Conservation (phyloP, 2,113 vertebrate genomes). For the Lycaon pictus region DNA sequence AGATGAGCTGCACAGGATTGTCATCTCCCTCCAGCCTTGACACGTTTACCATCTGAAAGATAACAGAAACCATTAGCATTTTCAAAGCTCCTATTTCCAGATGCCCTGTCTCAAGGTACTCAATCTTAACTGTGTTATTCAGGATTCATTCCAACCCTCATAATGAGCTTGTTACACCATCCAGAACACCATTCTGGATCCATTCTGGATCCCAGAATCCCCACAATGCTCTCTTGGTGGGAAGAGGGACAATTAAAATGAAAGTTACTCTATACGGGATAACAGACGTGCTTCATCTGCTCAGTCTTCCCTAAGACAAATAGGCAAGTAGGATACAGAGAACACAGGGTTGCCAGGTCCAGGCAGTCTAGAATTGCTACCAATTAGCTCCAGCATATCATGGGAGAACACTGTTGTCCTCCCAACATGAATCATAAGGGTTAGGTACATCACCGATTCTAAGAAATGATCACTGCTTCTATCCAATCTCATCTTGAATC, state of each 20-base stretch:
- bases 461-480: neutral
- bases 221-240: neutral
- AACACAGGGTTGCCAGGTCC: fast-evolving
- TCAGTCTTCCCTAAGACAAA: neutral
- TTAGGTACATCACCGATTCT: neutral
- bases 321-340: neutral
- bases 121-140: neutral
- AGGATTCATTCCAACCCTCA: neutral
- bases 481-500: neutral
- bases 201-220: neutral
- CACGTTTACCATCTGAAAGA: slow-evolving; percentile 93
- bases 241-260: neutral
- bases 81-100: neutral
- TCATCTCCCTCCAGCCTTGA: slow-evolving; percentile 91
- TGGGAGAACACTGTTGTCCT: fast-evolving
- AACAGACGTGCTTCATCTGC: neutral
- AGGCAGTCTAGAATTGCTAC: neutral
- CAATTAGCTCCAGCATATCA: neutral
- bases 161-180: neutral
- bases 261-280: neutral
- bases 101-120: neutral
- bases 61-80: neutral
- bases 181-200: too few species aligned
- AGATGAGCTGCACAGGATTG: slow-evolving; percentile 94
- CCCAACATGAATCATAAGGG: neutral